These are phyloP conservation scores for Andrena flavipes DNA, from an alignment of 2,888 invertebrate genomes.

Conservation along the genomic window DNA sequence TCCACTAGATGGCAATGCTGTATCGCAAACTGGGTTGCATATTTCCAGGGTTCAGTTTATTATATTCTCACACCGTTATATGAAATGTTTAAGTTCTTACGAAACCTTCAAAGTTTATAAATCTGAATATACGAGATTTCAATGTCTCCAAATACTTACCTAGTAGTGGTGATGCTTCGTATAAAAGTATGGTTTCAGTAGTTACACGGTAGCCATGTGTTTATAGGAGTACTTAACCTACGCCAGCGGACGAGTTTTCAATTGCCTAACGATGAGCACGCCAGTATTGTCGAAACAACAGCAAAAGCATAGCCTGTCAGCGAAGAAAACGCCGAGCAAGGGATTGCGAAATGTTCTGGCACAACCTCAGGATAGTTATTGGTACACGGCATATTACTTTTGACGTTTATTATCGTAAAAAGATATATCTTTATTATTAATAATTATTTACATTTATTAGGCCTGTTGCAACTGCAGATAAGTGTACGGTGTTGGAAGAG, in stretches of 20 bases:
- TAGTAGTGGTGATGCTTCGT: no score
- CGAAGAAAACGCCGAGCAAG: conserved; percentile 75
- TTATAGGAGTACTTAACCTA: conserved; percentile 26
- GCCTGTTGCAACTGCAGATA: conserved; percentile 74
- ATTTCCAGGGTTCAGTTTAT: no score
- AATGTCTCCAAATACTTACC: no score
- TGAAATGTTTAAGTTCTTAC: no score
- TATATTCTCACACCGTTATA: no score
- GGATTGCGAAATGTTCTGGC: conserved; percentile 79
- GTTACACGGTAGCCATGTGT: conserved; percentile 8
- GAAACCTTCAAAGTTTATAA: no score
- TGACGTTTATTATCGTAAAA: not conserved
- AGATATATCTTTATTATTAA: not conserved
- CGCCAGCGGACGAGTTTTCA: not conserved
- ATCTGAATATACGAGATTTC: no score
- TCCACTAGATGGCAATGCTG: no score
- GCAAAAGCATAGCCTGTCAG: conserved; percentile 74
- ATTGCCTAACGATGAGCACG: conserved; percentile 24
- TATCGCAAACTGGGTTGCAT: no score
- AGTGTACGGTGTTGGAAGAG: conserved; percentile 63
- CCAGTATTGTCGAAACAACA: conserved; percentile 74
- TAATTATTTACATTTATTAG: conserved; percentile 60
- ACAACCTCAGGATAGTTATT: conserved; percentile 74
- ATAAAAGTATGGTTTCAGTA: no score
- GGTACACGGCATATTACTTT: conserved; percentile 66